These are phyloP conservation scores for Corythornis vintsioides DNA, from an alignment of 2,113 vertebrate genomes.

Conservation along the genomic window DNA sequence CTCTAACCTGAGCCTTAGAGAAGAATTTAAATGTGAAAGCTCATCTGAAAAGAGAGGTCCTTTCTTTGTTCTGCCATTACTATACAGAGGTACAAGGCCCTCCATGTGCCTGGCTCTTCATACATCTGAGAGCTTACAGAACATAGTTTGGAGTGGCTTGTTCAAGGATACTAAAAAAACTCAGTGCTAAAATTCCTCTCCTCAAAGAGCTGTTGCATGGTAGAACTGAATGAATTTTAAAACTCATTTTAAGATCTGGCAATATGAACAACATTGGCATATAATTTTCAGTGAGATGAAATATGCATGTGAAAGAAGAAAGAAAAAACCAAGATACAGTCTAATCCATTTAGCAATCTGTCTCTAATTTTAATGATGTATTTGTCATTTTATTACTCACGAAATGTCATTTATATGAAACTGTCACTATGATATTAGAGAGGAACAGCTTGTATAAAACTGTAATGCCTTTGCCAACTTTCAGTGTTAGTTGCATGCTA, in stretches of 20 bases:
- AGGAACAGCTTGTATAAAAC: slow-evolving; percentile 66
- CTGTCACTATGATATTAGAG: slow-evolving; percentile 59
- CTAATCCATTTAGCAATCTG: slow-evolving; percentile 66
- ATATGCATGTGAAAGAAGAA: slow-evolving; percentile 47
- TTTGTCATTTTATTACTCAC: slow-evolving; percentile 65
- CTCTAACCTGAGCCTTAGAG: background rate
- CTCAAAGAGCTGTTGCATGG: slow-evolving; percentile 5
- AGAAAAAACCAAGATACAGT: slow-evolving; percentile 36
- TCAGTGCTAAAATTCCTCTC: background rate
- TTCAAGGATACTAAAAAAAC: background rate
- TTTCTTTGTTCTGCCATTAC: background rate
- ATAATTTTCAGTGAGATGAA: slow-evolving; percentile 47
- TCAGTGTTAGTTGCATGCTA: slow-evolving; percentile 5
- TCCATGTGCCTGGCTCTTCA: background rate
- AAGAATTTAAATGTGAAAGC: background rate
- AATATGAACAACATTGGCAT: slow-evolving; percentile 41
- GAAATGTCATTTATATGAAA: slow-evolving; percentile 64
- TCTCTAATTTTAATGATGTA: slow-evolving; percentile 69
- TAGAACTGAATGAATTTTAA: slow-evolving; percentile 34
- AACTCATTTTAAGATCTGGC: slow-evolving; percentile 41
- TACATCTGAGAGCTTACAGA: background rate
- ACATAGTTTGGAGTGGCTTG: background rate
- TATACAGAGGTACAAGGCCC: background rate
- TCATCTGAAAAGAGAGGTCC: accelerated
- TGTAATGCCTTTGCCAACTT: slow-evolving; percentile 20